Evolutionary conservation across 2,113 vertebrate genomes (phyloP).

Genomic region (Centropus unirufus): DNA sequence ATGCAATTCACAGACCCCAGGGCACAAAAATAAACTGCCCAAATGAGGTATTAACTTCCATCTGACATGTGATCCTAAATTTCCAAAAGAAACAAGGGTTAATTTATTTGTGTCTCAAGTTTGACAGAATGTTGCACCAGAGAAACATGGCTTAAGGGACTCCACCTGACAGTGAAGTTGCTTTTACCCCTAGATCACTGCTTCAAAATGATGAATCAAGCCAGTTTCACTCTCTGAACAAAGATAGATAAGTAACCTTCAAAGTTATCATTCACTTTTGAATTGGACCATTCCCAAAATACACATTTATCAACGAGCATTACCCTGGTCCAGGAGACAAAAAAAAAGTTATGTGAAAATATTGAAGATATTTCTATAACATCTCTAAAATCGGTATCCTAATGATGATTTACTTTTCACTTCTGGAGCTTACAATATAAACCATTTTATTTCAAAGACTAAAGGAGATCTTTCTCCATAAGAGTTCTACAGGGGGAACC

Average conservation of each 20-base stretch:
- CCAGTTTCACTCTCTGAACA: not conserved
- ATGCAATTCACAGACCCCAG: rapidly evolving
- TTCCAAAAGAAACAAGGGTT: not conserved
- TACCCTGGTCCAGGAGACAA: not conserved
- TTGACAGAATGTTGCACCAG: not conserved
- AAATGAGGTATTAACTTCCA: not conserved
- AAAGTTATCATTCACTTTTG: not conserved
- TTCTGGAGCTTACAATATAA: not conserved
- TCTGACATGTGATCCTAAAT: not conserved
- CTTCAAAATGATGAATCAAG: not conserved
- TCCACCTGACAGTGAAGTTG: not conserved
- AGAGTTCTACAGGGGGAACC: not conserved
- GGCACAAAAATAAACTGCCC: not conserved
- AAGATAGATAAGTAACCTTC: not conserved
- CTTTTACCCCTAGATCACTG: not conserved
- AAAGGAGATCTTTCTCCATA: not conserved
- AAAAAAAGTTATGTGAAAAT: not conserved
- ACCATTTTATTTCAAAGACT: not conserved
- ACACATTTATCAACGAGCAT: not conserved
- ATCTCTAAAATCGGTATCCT: not conserved
- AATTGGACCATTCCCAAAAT: not conserved
- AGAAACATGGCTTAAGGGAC: not conserved
- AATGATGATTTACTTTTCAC: not conserved
- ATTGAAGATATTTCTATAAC: rapidly evolving
- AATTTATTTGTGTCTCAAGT: not conserved